Evolutionary conservation across 2,888 invertebrate genomes (phyloP).

Genomic region (Diadromus collaris): DNA sequence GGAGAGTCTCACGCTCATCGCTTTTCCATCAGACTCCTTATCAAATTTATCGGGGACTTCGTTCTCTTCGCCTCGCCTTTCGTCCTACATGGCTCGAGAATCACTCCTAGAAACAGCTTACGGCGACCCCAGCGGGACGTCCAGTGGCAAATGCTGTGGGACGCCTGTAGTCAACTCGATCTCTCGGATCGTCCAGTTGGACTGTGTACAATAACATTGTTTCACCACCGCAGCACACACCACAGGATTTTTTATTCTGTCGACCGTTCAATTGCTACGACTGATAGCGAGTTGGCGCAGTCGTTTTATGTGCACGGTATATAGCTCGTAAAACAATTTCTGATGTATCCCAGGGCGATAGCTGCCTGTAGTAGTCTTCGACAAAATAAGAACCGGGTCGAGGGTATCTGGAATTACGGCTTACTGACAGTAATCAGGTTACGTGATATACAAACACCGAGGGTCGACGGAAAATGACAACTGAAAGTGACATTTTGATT

Average conservation of each 20-base stretch:
- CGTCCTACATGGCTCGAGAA: slow-evolving; percentile 6
- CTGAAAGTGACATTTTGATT: not conserved
- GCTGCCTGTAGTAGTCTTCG: not conserved
- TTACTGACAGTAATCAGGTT: slow-evolving; percentile 14
- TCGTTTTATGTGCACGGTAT: slow-evolving; percentile 29
- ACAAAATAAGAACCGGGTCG: not conserved
- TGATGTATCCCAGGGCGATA: slow-evolving; percentile 17
- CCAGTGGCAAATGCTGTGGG: slow-evolving; percentile 5
- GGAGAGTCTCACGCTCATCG: slow-evolving; percentile 11
- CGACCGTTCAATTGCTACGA: slow-evolving; percentile 25
- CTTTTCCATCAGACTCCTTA: slow-evolving; percentile 53
- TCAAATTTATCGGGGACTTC: slow-evolving; percentile 50
- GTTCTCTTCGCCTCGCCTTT: slow-evolving; percentile 35
- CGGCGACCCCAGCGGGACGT: slow-evolving; percentile 21
- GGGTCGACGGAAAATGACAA: not conserved
- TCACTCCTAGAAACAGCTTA: slow-evolving; percentile 44
- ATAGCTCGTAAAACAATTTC: slow-evolving; percentile 39
- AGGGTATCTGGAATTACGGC: not conserved
- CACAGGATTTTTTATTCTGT: slow-evolving; percentile 32
- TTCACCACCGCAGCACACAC: slow-evolving; percentile 6
- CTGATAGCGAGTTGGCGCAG: slow-evolving; percentile 28
- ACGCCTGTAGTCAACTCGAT: slow-evolving; percentile 25
- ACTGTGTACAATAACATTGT: not conserved
- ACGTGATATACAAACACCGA: not conserved
- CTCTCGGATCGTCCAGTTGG: slow-evolving; percentile 7